Conservation (phyloP, 2,888 invertebrate species). For the Pogonocherus hispidulus region DNA sequence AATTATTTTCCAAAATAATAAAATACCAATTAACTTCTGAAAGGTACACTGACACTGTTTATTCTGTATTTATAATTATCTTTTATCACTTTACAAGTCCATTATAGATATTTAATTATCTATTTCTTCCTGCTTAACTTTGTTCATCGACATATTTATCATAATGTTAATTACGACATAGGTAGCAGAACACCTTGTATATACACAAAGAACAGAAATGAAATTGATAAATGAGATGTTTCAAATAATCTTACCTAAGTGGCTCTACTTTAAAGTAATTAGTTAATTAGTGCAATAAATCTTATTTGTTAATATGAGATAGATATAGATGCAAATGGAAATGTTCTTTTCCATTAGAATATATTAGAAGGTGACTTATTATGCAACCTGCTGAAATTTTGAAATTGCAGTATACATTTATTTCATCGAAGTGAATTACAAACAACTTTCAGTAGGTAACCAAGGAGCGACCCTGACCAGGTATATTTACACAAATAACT, state of each 20-base stretch:
- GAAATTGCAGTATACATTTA: not conserved
- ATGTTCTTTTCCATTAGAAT: not conserved
- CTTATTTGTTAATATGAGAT: not conserved
- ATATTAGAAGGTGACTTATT: not conserved
- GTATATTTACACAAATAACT: no score
- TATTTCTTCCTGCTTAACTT: no score
- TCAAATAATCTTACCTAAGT: not conserved
- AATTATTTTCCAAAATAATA: no score
- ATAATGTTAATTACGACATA: no score
- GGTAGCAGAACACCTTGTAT: no score
- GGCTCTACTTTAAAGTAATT: not conserved
- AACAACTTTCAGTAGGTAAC: not conserved
- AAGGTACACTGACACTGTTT: no score
- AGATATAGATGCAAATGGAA: not conserved
- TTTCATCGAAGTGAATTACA: not conserved
- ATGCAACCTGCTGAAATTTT: not conserved
- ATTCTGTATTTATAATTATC: no score
- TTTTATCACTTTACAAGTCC: no score
- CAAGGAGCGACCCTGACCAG: not conserved
- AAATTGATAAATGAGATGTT: not conserved
- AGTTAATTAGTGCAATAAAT: not conserved
- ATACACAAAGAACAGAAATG: no score
- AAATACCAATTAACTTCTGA: no score
- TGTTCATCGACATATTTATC: no score
- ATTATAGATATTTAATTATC: no score